Base-by-base conservation (phyloP, 2,888 invertebrate species). In the Psylliodes chrysocephalus region DNA sequence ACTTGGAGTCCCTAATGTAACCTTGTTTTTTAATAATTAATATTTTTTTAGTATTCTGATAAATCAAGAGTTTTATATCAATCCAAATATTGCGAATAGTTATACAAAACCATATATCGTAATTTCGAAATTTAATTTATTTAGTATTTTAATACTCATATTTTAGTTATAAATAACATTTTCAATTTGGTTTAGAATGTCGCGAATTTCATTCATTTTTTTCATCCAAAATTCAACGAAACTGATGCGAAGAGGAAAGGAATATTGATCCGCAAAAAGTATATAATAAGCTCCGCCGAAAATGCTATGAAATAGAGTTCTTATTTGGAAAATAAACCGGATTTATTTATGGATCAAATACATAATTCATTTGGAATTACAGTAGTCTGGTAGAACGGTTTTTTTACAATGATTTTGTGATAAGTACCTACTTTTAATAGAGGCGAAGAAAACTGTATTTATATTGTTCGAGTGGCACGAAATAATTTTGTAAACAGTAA, bases 161-260 rank as follows among this genome's bases (percentile, higher is more conserved):
- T 22, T 22, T 22, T 6, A 22, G 22, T 22, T 22, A 6, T 22
- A 30, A 30, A 3, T 30, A 1, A 30, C 10, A 30, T 10, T 8
- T 30, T 30, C 30, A 30, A 30, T 30, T 30, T 30, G 30, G 5
- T 30, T 8, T 10, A 10, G 30, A 30, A 30, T 30, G 30, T 10
- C 30, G 30, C 30, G 30, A 8, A 30, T 30, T 30, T 30, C 10
- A 30, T 30, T 2, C 8, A 10, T 38, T 38, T 38, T 38, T 38
- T 14, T 14, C 2, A 38, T n/a, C 14, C 14, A 38, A 38, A 38
- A 38, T 38, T 38, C 38, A 14, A 14, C 38, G 52, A 38, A 35
- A 52, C 35, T n/a, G n/a, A 52, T 52, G 38, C 8, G 35, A 52
- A 52, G 19, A 19, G 52, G 52, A 52, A 52, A 19, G 7, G 14